Evolutionary conservation across 1,140 invertebrate species (phyloP), one percentile per base, ranked within the genome.

Genomic region (Battus philenor): DNA sequence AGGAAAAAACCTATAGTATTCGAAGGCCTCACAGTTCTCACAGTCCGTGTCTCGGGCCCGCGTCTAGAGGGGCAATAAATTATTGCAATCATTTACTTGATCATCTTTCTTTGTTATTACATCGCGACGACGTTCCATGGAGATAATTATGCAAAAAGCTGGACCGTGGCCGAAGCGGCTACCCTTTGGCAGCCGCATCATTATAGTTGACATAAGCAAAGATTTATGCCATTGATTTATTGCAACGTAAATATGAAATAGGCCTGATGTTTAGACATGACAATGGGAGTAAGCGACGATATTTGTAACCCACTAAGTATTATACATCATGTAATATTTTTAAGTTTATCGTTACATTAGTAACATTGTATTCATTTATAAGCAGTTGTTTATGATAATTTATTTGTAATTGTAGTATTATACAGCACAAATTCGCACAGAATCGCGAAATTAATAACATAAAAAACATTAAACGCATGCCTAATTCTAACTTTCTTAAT

Each of bases 81-180:
- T 65, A 68, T 48, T 63, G 53, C 62, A 68, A 81, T 81, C 66
- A 75, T 72, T 75, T 50, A 62, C 59, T 55, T 56, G 65, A 69
- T 85, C 73, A 82, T 81, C 69, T 85, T 81, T 78, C 78, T 85
- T 85, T 84, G 75, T 80, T 79, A 81, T 80, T 63, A 81, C 81
- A 80, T 82, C 73, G 77, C 54, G 72, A 65, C 78, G 71, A 66
- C 75, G 81, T 85, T 81, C 78, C 77, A 60, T 59, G 55, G 51
- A 44, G 63, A 62, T 79, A 79, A 85, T 85, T 85, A 85, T 85
- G 78, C 78, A 82, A 81, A 85, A 82, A 82, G 72, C 75, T 74
- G 73, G 77, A 71, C 75, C 54, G 46, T 67, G 75, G 68, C 36
- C 73, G 69, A 61, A 62, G 74, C 80, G 68, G 80, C 55, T 56